phyloP scores from a whole-genome alignment of 2,888 invertebrate genomes.

The Brenthis hecate region DNA sequence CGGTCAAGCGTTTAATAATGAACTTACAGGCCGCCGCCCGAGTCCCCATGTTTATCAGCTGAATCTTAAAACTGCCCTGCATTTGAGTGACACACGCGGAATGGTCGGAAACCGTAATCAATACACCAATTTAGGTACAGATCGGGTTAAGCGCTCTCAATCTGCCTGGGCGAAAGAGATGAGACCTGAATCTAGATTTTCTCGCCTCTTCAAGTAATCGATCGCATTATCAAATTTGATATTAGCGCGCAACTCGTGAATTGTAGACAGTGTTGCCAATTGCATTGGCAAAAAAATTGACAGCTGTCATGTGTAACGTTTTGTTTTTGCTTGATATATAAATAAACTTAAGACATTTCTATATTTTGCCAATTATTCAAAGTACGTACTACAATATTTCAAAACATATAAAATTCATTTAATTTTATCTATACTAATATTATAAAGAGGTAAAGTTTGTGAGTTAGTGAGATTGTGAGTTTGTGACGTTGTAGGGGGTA shows the following conservation, averaged over 20 bases:
- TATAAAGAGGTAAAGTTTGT: too few relatives aligned
- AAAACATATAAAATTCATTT: not conserved
- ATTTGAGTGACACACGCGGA: conserved; percentile 69
- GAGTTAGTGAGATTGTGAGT: too few relatives aligned
- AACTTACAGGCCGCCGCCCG: conserved; percentile 95
- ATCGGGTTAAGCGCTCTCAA: conserved; percentile 41
- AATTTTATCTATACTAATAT: too few relatives aligned
- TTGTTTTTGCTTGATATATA: not conserved
- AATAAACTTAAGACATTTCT: not conserved
- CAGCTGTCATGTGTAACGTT: conserved; percentile 1
- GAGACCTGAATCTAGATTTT: conserved; percentile 75
- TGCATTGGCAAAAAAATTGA: not conserved
- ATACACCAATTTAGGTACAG: conserved; percentile 59
- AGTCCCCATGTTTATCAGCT: conserved; percentile 93
- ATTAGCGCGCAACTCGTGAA: conserved; percentile 40
- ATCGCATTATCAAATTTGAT: conserved; percentile 49
- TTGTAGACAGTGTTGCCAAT: not conserved
- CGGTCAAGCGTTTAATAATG: conserved; percentile 45
- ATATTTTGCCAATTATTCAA: not conserved
- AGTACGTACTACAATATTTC: not conserved
- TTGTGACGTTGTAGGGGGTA: too few relatives aligned
- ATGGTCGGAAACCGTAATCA: conserved; percentile 59
- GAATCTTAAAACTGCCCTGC: conserved; percentile 87
- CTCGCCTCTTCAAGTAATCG: conserved; percentile 71
- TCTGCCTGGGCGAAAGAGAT: conserved; percentile 71